Evolutionary conservation across 2,888 invertebrate species (phyloP).

Genomic region (Camptogramma bilineatum): DNA sequence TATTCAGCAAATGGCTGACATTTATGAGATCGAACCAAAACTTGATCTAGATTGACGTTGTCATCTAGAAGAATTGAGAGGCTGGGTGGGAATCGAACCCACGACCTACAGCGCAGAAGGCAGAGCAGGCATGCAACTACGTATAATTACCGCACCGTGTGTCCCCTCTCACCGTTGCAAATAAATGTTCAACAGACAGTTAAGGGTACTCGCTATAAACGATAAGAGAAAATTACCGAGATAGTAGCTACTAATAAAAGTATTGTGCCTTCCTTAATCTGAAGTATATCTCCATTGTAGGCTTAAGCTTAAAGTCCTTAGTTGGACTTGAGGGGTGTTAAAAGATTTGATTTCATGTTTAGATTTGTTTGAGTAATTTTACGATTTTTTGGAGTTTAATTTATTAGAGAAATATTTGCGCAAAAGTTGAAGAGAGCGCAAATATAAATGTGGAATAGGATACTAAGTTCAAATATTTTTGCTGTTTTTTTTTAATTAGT

Average conservation of each 20-base stretch:
- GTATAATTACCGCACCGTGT: conserved; percentile 21
- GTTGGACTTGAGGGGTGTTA: conserved; percentile 22
- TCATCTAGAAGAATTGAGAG: no score
- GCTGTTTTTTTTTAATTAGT: no score
- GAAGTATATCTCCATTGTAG: conserved; percentile 29
- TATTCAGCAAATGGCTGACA: no score
- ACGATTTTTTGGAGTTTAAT: neutral
- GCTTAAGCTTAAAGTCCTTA: conserved; percentile 20
- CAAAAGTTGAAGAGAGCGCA: no score
- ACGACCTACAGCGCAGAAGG: no score
- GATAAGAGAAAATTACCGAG: conserved; percentile 41
- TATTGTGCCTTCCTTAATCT: conserved; percentile 38
- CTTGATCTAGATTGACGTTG: no score
- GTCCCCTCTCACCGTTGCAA: conserved; percentile 24
- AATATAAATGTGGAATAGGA: no score
- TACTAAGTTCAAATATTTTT: no score
- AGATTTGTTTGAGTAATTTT: conserved; percentile 3
- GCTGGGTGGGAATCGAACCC: no score
- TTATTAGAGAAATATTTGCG: neutral
- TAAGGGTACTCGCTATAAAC: conserved; percentile 42
- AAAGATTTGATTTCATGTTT: conserved; percentile 20
- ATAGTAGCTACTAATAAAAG: conserved; percentile 38
- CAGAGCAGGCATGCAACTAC: neutral
- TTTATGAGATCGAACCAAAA: no score
- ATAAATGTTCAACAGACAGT: conserved; percentile 40